Conservation (phyloP, 2,113 vertebrate species). For the Dasyurus viverrinus region DNA sequence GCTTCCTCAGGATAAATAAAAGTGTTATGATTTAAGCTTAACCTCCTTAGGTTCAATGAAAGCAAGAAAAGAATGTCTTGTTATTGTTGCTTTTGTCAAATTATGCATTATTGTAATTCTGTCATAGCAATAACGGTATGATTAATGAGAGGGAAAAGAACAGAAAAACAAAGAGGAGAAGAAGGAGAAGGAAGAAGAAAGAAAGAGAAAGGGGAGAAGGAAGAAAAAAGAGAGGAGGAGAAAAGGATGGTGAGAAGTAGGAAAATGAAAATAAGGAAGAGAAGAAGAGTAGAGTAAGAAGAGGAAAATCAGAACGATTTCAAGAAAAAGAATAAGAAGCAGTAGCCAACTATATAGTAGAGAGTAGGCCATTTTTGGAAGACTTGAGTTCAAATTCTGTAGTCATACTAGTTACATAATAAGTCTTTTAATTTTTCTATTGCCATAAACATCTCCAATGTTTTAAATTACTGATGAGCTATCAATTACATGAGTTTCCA, state of each 20-base stretch:
- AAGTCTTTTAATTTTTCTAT: too few relatives aligned
- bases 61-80: background rate
- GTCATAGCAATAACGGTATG: background rate
- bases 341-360: background rate
- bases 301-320: background rate
- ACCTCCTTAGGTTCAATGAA: background rate
- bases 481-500: too few relatives aligned
- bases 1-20: background rate
- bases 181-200: background rate
- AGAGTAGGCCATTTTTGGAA: background rate
- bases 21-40: background rate
- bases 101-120: background rate
- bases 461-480: too few relatives aligned
- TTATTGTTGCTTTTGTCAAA: background rate
- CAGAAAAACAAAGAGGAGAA: background rate
- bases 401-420: too few relatives aligned
- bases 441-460: too few relatives aligned
- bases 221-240: too few relatives aligned
- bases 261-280: background rate
- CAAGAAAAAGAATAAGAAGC: background rate
- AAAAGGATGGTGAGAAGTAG: background rate
- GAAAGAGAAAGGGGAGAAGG: too few relatives aligned
- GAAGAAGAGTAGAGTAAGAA: background rate
- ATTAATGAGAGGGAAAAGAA: background rate
- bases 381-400: too few relatives aligned